Evolutionary conservation across 2,113 vertebrate genomes (phyloP).

Genomic region (Zootoca vivipara): DNA sequence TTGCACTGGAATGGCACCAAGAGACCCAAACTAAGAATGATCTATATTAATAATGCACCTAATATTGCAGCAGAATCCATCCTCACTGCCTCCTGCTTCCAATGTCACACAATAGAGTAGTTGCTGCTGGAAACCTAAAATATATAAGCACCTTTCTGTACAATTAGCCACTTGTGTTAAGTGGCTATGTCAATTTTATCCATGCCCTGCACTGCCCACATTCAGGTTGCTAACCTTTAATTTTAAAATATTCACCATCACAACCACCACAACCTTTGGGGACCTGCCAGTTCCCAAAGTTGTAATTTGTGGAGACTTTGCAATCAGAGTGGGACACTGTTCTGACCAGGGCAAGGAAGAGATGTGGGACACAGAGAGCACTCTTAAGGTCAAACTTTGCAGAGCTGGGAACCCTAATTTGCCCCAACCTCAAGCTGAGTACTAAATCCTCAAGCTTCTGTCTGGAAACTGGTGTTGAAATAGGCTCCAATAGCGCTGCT

Average conservation of each 20-base stretch:
- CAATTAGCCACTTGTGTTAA: background rate
- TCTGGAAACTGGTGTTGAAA: background rate
- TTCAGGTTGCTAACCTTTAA: background rate
- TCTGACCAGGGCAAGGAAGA: background rate
- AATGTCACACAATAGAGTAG: too few relatives aligned
- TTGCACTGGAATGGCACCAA: background rate
- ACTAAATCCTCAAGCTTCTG: background rate
- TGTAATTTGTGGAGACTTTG: background rate
- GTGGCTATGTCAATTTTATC: too few relatives aligned
- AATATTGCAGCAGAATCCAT: background rate
- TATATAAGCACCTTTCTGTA: background rate
- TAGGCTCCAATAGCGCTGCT: background rate
- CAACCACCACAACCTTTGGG: background rate
- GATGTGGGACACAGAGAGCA: too few relatives aligned
- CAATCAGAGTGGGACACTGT: background rate
- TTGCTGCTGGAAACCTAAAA: background rate
- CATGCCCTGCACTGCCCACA: too few relatives aligned
- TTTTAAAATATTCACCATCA: background rate
- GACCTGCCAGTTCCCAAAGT: background rate
- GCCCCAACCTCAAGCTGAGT: background rate
- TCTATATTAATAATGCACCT: background rate
- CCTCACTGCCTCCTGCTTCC: background rate
- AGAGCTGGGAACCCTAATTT: too few relatives aligned
- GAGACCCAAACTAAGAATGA: background rate
- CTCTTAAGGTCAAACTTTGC: too few relatives aligned